Base-by-base conservation (phyloP, 2,113 vertebrate genomes). In the Brevimyrus niger region DNA sequence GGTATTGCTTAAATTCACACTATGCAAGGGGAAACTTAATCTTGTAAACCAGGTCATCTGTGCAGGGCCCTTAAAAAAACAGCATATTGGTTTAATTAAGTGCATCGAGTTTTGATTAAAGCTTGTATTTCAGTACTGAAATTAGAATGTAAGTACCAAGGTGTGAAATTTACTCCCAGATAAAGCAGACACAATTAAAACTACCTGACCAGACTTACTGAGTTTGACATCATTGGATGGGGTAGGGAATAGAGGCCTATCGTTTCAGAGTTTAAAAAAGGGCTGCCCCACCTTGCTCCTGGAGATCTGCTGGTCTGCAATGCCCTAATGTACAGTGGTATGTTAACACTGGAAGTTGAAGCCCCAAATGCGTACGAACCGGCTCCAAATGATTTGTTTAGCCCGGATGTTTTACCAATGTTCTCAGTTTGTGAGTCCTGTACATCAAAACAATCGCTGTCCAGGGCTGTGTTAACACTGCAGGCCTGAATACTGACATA, bases 31-130 rank as follows among this genome's bases (percentile, higher is more conserved):
- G 35, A 51, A 87, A 87, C 61, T 58, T 89, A 89, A 83, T 87
- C 69, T 87, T 87, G 51, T n/a, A 82, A 89, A 53, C 44, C 87
- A 89, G 86, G 88, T 91, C 89, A 90, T 27, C 42, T 86, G 87
- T 50, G 35, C 35, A 61, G n/a, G 38, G 65, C 42, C 84, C 88
- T 89, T 89, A 87, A 82, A 90, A 89, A 88, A 91, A 88, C 76
- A 38, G 44, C 23, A 35, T 73, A 44, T 46, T 69, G 35, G 65
- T 91, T 84, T 88, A 86, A 89, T 88, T 73, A 86, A 88, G 87
- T 31, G 15, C 42, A 35, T 86, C 46, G 42, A 51, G 61, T 76
- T 88, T 69, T 73, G 87, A 88, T 88, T 88, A 47, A 61, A 48
- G 55, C 88, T 89, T 58, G 76, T 21, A 58, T 58, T 84, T 48